A percentile compares a stretch with the other conserved stretches of the same genome.
Evolutionary conservation across 2,797 vertebrate species (phyloP).

Genomic region (Lates japonicus): DNA sequence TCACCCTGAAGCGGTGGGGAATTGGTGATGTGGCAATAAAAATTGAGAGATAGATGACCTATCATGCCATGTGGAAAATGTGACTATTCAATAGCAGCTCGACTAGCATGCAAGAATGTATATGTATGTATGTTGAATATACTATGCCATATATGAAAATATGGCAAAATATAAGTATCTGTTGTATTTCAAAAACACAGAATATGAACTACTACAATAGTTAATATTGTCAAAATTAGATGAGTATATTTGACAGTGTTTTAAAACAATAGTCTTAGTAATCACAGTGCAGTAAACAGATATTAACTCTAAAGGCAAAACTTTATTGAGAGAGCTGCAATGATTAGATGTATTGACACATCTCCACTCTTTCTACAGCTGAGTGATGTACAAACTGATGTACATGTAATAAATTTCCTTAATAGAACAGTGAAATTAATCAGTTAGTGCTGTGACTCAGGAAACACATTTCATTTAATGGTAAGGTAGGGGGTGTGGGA

Average conservation of each 20-base stretch:
- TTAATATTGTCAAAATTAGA: neutral
- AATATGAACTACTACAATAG: neutral
- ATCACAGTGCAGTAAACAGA: slow-evolving; percentile 20
- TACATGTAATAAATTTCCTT: slow-evolving; percentile 16
- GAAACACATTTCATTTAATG: slow-evolving; percentile 56
- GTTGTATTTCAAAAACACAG: neutral
- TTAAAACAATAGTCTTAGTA: neutral
- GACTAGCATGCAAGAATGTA: neutral
- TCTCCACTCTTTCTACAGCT: slow-evolving; percentile 11
- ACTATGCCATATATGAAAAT: neutral
- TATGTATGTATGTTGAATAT: too few species aligned
- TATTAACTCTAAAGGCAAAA: slow-evolving; percentile 11
- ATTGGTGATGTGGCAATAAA: slow-evolving; percentile 52
- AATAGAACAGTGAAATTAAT: slow-evolving; percentile 49
- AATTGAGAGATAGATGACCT: slow-evolving; percentile 49
- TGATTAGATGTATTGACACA: slow-evolving; percentile 7
- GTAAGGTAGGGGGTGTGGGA: slow-evolving; percentile 9
- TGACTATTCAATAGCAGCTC: slow-evolving; percentile 17
- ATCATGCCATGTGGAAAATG: slow-evolving; percentile 26
- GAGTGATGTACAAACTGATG: slow-evolving; percentile 34
- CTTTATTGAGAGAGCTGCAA: neutral
- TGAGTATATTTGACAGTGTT: neutral
- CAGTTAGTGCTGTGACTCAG: slow-evolving; percentile 38
- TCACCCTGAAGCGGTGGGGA: slow-evolving; percentile 88
- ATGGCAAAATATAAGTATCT: neutral